These are phyloP conservation scores for Myathropa florea DNA, from an alignment of 2,888 invertebrate species.

Conservation along the genomic window DNA sequence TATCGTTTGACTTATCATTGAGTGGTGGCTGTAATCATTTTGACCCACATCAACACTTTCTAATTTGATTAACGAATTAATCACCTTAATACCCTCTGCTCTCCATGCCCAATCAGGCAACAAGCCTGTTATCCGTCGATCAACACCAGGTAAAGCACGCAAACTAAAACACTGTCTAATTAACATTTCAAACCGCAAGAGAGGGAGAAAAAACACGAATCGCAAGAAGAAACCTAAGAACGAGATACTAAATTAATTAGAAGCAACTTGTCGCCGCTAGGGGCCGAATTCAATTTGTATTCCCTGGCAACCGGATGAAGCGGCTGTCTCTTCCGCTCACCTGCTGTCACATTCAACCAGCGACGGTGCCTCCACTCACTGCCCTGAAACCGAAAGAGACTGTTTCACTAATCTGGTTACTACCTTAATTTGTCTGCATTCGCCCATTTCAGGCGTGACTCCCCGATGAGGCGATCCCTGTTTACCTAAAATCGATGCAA, in stretches of 20 bases:
- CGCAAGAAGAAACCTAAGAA: constrained; percentile 7
- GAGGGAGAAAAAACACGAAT: background rate
- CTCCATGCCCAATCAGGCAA: constrained; percentile 1
- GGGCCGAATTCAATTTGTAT: constrained; percentile 48
- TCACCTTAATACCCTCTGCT: constrained; percentile 10
- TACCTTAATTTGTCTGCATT: constrained; percentile 48
- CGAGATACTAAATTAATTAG: constrained; percentile 51
- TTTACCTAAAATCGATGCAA: background rate
- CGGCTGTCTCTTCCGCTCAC: constrained; percentile 15
- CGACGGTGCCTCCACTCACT: background rate
- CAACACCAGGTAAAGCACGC: background rate
- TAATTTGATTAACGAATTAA: constrained; percentile 31
- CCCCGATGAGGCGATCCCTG: background rate
- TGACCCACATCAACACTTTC: constrained; percentile 25
- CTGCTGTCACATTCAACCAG: constrained; percentile 24
- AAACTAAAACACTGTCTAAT: constrained; percentile 28
- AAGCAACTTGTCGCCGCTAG: constrained; percentile 30
- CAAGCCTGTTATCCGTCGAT: background rate
- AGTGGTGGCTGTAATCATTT: background rate
- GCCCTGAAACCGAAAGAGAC: constrained; percentile 9
- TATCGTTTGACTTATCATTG: constrained; percentile 4
- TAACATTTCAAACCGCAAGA: constrained; percentile 23
- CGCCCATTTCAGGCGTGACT: background rate
- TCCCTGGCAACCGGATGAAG: constrained; percentile 21
- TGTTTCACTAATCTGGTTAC: constrained; percentile 22